Evolutionary conservation across 2,888 invertebrate species (phyloP).

Genomic region (Scaptomyza parva): DNA sequence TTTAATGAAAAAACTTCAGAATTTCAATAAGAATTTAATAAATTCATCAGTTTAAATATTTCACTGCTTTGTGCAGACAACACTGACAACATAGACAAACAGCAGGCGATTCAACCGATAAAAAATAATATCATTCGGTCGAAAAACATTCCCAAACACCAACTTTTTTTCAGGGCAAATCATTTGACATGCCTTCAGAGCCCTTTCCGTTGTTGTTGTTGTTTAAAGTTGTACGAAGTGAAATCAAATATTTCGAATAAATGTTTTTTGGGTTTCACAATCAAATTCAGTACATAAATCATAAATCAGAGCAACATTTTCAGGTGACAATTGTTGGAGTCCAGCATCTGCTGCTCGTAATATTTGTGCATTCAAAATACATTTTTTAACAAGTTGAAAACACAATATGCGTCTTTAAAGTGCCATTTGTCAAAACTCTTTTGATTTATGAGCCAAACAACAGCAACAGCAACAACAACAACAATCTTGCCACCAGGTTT

Average conservation of each 20-base stretch:
- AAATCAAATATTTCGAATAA: conserved; percentile 5
- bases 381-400: conserved; percentile 36
- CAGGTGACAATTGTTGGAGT: conserved; percentile 18
- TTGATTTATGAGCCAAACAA: conserved; percentile 66
- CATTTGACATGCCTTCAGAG: too few relatives aligned
- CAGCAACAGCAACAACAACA: conserved; percentile 33
- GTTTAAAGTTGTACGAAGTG: neutral
- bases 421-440: conserved; percentile 77
- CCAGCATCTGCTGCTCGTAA: conserved; percentile 14
- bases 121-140: too few relatives aligned
- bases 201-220: too few relatives aligned
- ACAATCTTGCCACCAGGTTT: conserved; percentile 33
- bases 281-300: neutral
- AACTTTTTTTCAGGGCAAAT: too few relatives aligned
- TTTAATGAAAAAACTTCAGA: too few relatives aligned
- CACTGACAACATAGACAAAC: too few relatives aligned
- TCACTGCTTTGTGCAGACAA: too few relatives aligned
- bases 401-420: conserved; percentile 65
- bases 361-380: conserved; percentile 46
- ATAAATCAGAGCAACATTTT: conserved; percentile 12
- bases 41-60: too few relatives aligned
- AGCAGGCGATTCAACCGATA: too few relatives aligned
- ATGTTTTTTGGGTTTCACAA: conserved; percentile 3
- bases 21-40: too few relatives aligned
- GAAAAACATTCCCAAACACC: too few relatives aligned